Percentiles rank a stretch among this genome's conserved stretches.
Conservation (phyloP, 2,888 invertebrate genomes). For the Hirtodrosophila confusa region DNA sequence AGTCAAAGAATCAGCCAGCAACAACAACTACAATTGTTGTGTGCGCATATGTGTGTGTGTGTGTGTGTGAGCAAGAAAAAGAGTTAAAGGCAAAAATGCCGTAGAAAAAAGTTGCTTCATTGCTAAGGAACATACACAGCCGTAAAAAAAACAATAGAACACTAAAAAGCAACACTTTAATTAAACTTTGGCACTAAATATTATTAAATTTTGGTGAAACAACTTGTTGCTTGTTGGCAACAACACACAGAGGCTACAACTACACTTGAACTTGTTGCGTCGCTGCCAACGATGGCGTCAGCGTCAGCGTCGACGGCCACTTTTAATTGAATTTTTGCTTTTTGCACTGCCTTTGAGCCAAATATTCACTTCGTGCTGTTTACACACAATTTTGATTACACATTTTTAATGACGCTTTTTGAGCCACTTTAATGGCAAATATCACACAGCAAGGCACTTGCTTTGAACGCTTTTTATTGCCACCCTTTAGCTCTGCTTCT, state of each 20-base stretch:
- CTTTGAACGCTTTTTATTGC: conserved; percentile 43
- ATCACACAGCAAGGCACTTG: conserved; percentile 8
- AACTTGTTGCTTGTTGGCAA: conserved; percentile 33
- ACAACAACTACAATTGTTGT: conserved; percentile 47
- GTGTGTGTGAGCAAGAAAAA: conserved; percentile 39
- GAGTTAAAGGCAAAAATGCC: conserved; percentile 46
- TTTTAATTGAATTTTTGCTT: conserved; percentile 46
- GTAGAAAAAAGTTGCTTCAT: conserved; percentile 14
- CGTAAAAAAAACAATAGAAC: neutral
- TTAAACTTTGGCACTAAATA: conserved; percentile 11
- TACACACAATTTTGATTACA: conserved; percentile 35
- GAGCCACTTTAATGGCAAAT: conserved; percentile 27
- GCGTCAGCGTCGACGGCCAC: conserved; percentile 32
- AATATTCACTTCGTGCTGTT: conserved; percentile 19
- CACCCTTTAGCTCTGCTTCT: conserved; percentile 47
- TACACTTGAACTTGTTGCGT: conserved; percentile 71
- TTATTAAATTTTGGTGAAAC: conserved; percentile 14
- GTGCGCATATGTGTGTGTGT: conserved; percentile 11
- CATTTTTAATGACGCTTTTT: conserved; percentile 38
- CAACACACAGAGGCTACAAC: conserved; percentile 32
- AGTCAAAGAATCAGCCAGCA: conserved; percentile 74
- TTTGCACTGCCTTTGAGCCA: conserved; percentile 37
- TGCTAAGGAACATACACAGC: neutral
- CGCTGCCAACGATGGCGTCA: conserved; percentile 40
- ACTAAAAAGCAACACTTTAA: conserved; percentile 4